phyloP scores from a whole-genome alignment of 2,888 invertebrate genomes.

The Notocelia uddmanniana region DNA sequence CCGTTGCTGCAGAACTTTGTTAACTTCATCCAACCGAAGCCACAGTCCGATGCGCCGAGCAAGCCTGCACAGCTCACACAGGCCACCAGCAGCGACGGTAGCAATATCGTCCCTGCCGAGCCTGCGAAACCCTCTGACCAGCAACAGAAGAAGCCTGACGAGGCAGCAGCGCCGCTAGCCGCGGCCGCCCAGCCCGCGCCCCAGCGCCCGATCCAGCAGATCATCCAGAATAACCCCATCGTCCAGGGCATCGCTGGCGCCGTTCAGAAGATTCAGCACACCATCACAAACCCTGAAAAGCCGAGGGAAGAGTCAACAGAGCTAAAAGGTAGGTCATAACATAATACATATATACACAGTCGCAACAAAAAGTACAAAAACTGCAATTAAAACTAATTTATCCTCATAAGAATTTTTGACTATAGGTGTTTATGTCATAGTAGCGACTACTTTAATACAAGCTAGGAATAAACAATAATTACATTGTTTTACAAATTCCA shows the following conservation, averaged over 20 bases:
- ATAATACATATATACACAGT: background rate
- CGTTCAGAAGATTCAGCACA: slow-evolving; percentile 61
- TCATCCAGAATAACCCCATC: slow-evolving; percentile 63
- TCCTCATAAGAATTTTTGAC: too few relatives aligned
- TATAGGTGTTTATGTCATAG: too few relatives aligned
- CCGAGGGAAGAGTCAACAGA: slow-evolving; percentile 58
- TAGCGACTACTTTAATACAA: too few relatives aligned
- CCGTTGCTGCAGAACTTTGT: slow-evolving; percentile 45
- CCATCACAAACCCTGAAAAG: slow-evolving; percentile 60
- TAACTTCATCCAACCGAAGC: slow-evolving; percentile 47
- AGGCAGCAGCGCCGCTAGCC: slow-evolving; percentile 11
- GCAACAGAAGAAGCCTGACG: slow-evolving; percentile 43
- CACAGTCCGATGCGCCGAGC: slow-evolving; percentile 42
- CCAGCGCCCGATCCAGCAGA: slow-evolving; percentile 60
- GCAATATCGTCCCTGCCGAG: slow-evolving; percentile 48
- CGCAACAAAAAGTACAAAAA: background rate
- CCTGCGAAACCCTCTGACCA: slow-evolving; percentile 42
- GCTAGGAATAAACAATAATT: too few relatives aligned
- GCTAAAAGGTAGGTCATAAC: slow-evolving; percentile 18
- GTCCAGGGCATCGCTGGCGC: slow-evolving; percentile 62
- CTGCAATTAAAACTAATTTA: too few relatives aligned
- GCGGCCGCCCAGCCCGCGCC: background rate
- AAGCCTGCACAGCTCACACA: slow-evolving; percentile 41
- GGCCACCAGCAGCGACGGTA: slow-evolving; percentile 47
- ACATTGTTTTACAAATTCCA: too few relatives aligned